A percentile compares a stretch with the other conserved stretches of the same genome.
Evolutionary conservation across 2,888 invertebrate species (phyloP).

Genomic region (Plutella xylostella): DNA sequence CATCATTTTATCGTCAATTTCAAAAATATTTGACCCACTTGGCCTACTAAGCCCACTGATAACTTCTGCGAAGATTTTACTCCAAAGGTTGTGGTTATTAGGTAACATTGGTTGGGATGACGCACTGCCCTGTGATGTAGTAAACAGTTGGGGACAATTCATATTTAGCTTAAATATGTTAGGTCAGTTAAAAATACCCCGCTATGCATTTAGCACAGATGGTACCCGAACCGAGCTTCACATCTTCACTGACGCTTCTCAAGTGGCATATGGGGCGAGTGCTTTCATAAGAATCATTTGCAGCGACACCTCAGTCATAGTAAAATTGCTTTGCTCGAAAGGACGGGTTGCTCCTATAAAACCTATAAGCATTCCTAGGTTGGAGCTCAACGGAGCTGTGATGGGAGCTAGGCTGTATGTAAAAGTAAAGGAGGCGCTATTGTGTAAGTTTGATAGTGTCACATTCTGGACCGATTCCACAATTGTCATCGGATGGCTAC

Average conservation of each 20-base stretch:
- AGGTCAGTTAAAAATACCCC: conserved; percentile 13
- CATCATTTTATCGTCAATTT: not conserved
- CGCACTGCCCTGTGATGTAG: not conserved
- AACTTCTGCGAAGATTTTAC: not conserved
- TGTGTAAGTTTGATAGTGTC: conserved; percentile 9
- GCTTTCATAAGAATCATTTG: conserved; percentile 18
- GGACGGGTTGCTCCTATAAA: conserved; percentile 23
- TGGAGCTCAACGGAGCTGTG: too few relatives aligned
- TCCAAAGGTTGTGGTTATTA: not conserved
- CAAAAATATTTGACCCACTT: not conserved
- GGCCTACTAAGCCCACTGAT: not conserved
- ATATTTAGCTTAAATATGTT: not conserved
- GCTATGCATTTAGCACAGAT: conserved; percentile 17
- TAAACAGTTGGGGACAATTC: not conserved
- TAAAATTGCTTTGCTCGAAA: conserved; percentile 20
- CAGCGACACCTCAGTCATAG: conserved; percentile 9
- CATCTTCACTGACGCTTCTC: conserved; percentile 23
- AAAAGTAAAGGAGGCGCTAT: conserved; percentile 18
- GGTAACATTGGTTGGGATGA: too few relatives aligned
- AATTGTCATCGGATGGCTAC: conserved; percentile 24
- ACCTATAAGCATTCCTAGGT: conserved; percentile 21
- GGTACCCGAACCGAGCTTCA: conserved; percentile 19
- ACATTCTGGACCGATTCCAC: conserved; percentile 25
- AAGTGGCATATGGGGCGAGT: conserved; percentile 24
- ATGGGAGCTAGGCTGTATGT: conserved; percentile 21